Evolutionary conservation across 2,888 invertebrate genomes (phyloP).

Genomic region (Melinopterus prodromus): DNA sequence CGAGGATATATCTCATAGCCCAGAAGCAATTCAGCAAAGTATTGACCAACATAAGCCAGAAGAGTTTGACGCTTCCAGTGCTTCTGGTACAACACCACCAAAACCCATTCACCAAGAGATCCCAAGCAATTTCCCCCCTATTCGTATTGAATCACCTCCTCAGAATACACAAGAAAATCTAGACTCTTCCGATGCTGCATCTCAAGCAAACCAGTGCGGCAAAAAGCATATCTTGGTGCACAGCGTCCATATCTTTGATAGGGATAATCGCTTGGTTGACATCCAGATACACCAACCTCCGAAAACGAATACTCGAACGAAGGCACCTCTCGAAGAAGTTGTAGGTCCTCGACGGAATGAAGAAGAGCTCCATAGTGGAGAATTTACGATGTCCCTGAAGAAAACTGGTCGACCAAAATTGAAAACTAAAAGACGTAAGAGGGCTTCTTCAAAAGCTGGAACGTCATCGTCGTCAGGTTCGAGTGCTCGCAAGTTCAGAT

Average conservation of each 20-base stretch:
- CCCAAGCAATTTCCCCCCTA: not conserved
- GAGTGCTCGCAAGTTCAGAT: not conserved
- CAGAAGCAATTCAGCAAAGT: not conserved
- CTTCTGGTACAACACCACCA: not conserved
- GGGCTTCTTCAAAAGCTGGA: not conserved
- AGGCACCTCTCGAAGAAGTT: not conserved
- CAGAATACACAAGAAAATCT: not conserved
- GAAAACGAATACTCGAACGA: not conserved
- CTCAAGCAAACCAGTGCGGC: not conserved
- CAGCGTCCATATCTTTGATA: slow-evolving; percentile 31
- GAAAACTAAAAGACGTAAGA: not conserved
- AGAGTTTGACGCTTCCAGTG: not conserved
- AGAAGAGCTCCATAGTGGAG: not conserved
- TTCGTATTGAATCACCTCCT: no score
- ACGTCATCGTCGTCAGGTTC: not conserved
- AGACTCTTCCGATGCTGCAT: not conserved
- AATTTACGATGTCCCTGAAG: not conserved
- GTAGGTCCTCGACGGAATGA: not conserved
- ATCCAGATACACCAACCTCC: slow-evolving; percentile 26
- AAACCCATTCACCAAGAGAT: not conserved
- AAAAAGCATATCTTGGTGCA: slow-evolving; percentile 27
- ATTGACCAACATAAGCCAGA: not conserved
- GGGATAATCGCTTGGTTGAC: slow-evolving; percentile 26
- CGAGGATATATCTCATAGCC: not conserved
- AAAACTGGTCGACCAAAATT: not conserved